phyloP scores from a whole-genome alignment of 2,113 vertebrate species.

The Lota lota region DNA sequence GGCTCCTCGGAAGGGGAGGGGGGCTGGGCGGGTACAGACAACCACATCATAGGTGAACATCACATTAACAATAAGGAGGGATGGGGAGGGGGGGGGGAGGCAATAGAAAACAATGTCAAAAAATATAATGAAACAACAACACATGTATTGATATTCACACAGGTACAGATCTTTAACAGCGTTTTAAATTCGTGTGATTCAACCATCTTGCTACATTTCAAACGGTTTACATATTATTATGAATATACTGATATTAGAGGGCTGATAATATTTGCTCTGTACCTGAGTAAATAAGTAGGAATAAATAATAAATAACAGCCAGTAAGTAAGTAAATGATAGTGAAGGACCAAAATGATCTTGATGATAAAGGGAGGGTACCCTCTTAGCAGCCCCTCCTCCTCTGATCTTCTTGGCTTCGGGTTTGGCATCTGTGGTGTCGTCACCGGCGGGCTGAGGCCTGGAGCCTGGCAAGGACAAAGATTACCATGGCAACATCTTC shows the following conservation, averaged over 20 bases:
- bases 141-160: background rate
- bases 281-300: too few species aligned
- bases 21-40: slow-evolving; percentile 58
- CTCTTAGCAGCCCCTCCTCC: slow-evolving; percentile 82
- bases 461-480: slow-evolving; percentile 41
- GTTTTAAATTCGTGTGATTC: background rate
- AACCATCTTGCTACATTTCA: too few species aligned
- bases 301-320: too few species aligned
- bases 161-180: background rate
- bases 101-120: background rate
- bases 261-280: too few species aligned
- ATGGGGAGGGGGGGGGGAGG: slow-evolving; percentile 9
- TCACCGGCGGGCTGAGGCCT: slow-evolving; percentile 65
- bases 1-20: slow-evolving; percentile 67
- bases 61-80: slow-evolving; percentile 22
- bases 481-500: background rate
- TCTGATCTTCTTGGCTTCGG: slow-evolving; percentile 84
- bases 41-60: slow-evolving; percentile 20
- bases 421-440: slow-evolving; percentile 80
- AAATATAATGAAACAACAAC: background rate
- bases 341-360: too few species aligned
- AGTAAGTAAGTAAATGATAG: too few species aligned
- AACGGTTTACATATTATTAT: too few species aligned
- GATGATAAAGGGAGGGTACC: slow-evolving; percentile 61
- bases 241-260: too few species aligned